Percentiles rank a stretch among this genome's conserved stretches.
Evolutionary conservation across 2,113 vertebrate species (phyloP).

Genomic region (Ictalurus punctatus): DNA sequence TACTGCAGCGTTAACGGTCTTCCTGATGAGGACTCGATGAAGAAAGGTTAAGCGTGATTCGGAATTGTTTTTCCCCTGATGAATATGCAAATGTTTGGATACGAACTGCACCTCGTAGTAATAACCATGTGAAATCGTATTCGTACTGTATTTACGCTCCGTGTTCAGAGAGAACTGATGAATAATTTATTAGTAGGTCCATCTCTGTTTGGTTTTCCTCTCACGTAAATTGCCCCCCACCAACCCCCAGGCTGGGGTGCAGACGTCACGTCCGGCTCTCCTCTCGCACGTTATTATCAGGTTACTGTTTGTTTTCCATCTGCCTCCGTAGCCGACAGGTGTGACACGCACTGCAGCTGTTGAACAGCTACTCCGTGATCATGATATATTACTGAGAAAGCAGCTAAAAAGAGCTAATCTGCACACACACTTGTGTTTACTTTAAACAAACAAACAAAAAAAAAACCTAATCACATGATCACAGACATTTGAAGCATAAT

Average conservation of each 20-base stretch:
- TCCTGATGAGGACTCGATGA: no score
- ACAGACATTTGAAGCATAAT: background rate
- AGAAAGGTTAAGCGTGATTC: no score
- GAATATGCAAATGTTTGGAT: background rate
- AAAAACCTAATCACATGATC: background rate
- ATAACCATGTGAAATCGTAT: background rate
- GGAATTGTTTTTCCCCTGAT: no score
- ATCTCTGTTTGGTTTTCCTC: conserved; percentile 25
- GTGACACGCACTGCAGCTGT: background rate
- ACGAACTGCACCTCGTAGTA: background rate
- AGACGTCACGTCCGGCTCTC: conserved; percentile 2
- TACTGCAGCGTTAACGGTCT: background rate
- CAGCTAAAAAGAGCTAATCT: background rate
- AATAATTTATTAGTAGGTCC: background rate
- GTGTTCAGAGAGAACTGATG: background rate
- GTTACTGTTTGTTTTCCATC: conserved; percentile 26
- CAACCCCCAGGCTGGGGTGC: background rate
- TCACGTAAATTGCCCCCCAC: background rate
- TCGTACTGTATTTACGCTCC: background rate
- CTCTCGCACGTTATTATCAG: background rate
- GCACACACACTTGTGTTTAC: background rate
- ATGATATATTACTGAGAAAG: background rate
- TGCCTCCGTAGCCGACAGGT: background rate
- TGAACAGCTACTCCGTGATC: background rate
- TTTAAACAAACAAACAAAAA: background rate